Evolutionary conservation across 2,797 vertebrate species (phyloP).

Genomic region (Momotus momota): DNA sequence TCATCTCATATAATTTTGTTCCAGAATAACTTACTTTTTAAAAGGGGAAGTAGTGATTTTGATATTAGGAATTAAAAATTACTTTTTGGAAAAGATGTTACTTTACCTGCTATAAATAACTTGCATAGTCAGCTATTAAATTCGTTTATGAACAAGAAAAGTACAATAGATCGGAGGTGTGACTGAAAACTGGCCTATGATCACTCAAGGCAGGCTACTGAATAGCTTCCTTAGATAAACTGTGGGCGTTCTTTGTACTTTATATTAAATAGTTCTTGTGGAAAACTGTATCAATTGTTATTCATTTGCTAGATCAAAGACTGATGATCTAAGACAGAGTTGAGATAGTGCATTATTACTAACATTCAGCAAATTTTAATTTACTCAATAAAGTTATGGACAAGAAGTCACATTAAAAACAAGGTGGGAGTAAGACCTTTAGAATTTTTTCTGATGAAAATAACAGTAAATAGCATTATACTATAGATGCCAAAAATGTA

Average conservation of each 20-base stretch:
- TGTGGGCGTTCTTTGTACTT: neutral
- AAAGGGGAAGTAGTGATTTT: neutral
- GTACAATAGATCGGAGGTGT: neutral
- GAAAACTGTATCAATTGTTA: neutral
- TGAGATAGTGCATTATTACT: neutral
- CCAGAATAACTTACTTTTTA: constrained; percentile 5
- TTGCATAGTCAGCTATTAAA: neutral
- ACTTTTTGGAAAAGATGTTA: neutral
- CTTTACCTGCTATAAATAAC: neutral
- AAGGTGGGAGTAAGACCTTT: neutral
- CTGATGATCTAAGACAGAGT: neutral
- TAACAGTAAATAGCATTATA: neutral
- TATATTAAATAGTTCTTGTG: neutral
- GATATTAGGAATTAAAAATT: neutral
- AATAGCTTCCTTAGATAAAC: neutral
- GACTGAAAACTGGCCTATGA: neutral
- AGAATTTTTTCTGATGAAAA: neutral
- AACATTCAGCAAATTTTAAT: neutral
- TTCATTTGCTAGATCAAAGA: neutral
- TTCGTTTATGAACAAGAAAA: neutral
- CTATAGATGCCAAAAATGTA: neutral
- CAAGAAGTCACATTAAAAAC: neutral
- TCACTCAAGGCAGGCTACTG: neutral
- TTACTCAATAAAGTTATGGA: neutral
- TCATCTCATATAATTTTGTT: constrained; percentile 10